Conservation (phyloP, 1,140 invertebrate species). For the Whitmania pigra region DNA sequence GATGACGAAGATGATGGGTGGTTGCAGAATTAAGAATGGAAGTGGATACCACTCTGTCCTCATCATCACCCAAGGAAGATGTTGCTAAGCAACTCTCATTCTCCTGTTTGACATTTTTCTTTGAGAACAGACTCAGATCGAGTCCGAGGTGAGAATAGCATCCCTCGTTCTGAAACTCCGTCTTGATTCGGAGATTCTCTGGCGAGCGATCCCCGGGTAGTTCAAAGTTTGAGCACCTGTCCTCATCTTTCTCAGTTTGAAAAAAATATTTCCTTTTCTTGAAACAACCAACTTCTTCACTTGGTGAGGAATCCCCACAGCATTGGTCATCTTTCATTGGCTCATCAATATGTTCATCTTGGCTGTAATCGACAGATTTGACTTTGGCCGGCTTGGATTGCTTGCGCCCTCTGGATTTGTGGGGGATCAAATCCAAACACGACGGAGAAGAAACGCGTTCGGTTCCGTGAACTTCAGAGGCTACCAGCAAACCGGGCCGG, state of each 20-base stretch:
- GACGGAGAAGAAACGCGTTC: too few species aligned
- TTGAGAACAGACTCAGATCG: neutral
- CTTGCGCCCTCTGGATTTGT: conserved; percentile 21
- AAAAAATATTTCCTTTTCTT: neutral
- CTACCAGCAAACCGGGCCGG: too few species aligned
- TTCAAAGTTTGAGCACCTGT: neutral
- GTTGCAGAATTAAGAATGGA: conserved; percentile 1
- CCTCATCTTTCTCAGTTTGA: too few species aligned
- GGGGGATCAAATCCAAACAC: neutral
- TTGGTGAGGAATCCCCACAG: neutral
- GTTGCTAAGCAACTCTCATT: neutral
- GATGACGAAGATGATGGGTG: neutral
- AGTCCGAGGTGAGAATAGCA: neutral
- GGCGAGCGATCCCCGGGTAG: neutral
- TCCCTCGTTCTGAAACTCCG: neutral
- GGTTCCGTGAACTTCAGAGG: too few species aligned
- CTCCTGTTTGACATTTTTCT: neutral
- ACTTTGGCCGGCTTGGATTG: conserved; percentile 22
- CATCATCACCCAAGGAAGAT: neutral
- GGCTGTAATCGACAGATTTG: conserved; percentile 11
- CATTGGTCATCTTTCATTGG: neutral
- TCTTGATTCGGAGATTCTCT: neutral
- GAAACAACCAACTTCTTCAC: neutral
- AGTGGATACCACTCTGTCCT: neutral
- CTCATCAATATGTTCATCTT: neutral